Evolutionary conservation across 2,888 invertebrate species (phyloP).

Genomic region (Arge pagana): DNA sequence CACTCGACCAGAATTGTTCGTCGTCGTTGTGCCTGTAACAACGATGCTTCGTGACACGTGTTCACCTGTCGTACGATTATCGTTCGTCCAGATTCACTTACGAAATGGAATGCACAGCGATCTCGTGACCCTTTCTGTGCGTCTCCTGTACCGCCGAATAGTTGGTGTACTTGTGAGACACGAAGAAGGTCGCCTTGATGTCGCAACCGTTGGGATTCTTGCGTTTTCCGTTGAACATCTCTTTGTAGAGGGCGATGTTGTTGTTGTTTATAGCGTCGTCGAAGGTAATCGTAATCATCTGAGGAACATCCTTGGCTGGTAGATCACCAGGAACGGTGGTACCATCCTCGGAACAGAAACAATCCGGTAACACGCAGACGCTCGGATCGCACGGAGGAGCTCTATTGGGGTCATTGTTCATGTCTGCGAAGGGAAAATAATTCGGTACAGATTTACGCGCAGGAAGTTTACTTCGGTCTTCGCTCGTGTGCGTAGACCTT

Average conservation of each 20-base stretch:
- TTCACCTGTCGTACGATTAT: too few relatives aligned
- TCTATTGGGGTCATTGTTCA: slow-evolving; percentile 91
- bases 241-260: slow-evolving; percentile 91
- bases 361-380: slow-evolving; percentile 87
- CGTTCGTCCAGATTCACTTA: slow-evolving; percentile 61
- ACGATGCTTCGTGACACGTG: too few relatives aligned
- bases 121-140: slow-evolving; percentile 89
- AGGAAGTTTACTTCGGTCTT: too few relatives aligned
- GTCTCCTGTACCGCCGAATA: slow-evolving; percentile 92
- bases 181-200: slow-evolving; percentile 89
- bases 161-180: slow-evolving; percentile 92
- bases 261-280: slow-evolving; percentile 95
- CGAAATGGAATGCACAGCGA: slow-evolving; percentile 93
- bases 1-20: slow-evolving; percentile 91
- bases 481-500: too few relatives aligned
- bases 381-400: slow-evolving; percentile 87
- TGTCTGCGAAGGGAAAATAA: slow-evolving; percentile 66
- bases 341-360: slow-evolving; percentile 93
- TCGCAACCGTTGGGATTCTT: slow-evolving; percentile 93
- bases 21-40: slow-evolving; percentile 82
- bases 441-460: too few relatives aligned
- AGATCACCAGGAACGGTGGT: slow-evolving; percentile 85
- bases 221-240: slow-evolving; percentile 86
- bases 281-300: slow-evolving; percentile 94
- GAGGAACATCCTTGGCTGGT: slow-evolving; percentile 83